Evolutionary conservation across 2,888 invertebrate genomes (phyloP).

Genomic region (Agrochola circellaris): DNA sequence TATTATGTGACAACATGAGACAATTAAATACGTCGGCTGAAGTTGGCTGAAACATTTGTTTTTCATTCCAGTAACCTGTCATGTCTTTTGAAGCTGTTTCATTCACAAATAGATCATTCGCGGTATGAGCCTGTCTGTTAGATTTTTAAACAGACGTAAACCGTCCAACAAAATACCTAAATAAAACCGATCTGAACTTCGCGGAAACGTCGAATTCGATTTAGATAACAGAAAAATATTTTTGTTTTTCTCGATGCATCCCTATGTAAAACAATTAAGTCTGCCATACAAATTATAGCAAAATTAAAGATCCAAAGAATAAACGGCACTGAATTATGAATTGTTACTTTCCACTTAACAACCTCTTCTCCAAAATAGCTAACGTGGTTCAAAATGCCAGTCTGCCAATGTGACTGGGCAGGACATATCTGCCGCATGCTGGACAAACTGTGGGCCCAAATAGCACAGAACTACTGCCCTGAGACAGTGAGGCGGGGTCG

Average conservation of each 20-base stretch:
- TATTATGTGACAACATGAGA: background rate
- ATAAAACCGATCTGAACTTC: background rate
- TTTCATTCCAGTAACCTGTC: slow-evolving; percentile 9
- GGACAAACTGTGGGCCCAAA: no score
- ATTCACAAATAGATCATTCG: background rate
- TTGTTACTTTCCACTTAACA: background rate
- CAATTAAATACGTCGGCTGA: background rate
- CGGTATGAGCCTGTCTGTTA: background rate
- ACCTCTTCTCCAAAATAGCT: no score
- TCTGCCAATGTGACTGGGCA: no score
- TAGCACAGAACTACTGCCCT: no score
- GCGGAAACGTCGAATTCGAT: background rate
- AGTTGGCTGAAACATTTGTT: background rate
- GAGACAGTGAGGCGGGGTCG: no score
- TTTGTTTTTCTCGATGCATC: background rate
- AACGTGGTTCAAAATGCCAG: no score
- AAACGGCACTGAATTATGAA: background rate
- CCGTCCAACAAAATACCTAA: background rate
- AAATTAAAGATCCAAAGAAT: background rate
- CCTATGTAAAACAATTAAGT: background rate
- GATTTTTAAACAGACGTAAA: background rate
- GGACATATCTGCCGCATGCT: no score
- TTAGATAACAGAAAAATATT: no score
- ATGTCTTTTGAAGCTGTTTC: slow-evolving; percentile 6
- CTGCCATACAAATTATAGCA: background rate